A percentile compares a stretch with the other conserved stretches of the same genome.
Conservation (phyloP, 1,140 invertebrate species). For the Melanaphis sacchari region DNA sequence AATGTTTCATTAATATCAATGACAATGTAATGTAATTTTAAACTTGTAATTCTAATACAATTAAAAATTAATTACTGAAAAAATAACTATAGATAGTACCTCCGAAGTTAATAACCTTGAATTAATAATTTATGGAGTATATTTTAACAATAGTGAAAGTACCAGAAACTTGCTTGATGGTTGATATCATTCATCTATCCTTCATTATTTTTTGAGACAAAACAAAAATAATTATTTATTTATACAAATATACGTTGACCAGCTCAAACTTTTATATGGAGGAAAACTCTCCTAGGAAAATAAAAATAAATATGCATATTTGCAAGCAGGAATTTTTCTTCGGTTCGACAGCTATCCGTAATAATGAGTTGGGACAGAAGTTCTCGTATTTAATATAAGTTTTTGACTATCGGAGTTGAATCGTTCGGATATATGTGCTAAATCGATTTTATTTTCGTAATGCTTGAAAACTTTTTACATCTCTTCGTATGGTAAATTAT, state of each 20-base stretch:
- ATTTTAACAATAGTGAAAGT: neutral
- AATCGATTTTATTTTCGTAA: constrained; percentile 13
- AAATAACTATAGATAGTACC: neutral
- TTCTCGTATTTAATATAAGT: neutral
- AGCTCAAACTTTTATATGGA: neutral
- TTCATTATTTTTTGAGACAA: no score
- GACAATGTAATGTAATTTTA: neutral
- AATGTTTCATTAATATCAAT: neutral
- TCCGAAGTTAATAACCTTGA: neutral
- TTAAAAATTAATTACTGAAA: neutral
- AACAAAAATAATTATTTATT: neutral
- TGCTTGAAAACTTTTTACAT: neutral
- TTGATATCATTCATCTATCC: neutral
- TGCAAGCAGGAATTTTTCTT: neutral
- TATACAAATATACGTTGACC: neutral
- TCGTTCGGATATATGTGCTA: neutral
- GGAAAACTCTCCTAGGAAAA: neutral
- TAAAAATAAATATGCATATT: neutral
- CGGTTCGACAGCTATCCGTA: neutral
- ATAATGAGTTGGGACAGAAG: neutral
- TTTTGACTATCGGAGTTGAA: neutral
- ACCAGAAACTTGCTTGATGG: neutral
- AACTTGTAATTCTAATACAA: neutral
- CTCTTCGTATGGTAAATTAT: neutral
- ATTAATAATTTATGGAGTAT: neutral